A percentile compares a stretch with the other conserved stretches of the same genome.
Conservation (phyloP, 1,140 invertebrate species). For the Heliconius melpomene region DNA sequence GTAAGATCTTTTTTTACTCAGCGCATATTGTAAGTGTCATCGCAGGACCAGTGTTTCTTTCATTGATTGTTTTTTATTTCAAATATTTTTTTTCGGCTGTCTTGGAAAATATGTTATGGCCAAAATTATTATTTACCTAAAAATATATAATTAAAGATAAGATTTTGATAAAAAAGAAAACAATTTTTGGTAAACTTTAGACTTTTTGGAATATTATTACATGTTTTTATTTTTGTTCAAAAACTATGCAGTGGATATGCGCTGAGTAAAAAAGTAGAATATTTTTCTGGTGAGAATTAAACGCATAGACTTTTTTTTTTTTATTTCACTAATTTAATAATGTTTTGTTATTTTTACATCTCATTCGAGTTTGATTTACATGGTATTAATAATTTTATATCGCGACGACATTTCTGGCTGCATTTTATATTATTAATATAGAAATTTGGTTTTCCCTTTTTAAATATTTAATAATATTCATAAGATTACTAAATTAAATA, state of each 20-base stretch:
- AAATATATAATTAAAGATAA: too few relatives aligned
- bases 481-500: too few relatives aligned
- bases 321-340: constrained; percentile 25
- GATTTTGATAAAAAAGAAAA: too few relatives aligned
- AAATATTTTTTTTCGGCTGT: too few relatives aligned
- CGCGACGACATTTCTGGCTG: constrained; percentile 70
- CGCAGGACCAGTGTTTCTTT: constrained; percentile 11
- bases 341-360: constrained; percentile 35
- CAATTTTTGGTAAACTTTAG: too few relatives aligned
- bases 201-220: too few relatives aligned
- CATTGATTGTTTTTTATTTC: neutral
- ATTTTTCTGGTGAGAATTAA: constrained; percentile 20
- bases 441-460: neutral
- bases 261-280: constrained; percentile 29
- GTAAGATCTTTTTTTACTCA: constrained; percentile 33
- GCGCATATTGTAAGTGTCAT: neutral
- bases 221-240: neutral
- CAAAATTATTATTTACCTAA: too few relatives aligned
- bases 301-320: constrained; percentile 25
- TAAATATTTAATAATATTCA: neutral
- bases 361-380: constrained; percentile 43
- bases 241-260: neutral
- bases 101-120: too few relatives aligned
- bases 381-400: constrained; percentile 49
- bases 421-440: constrained; percentile 61